Evolutionary conservation across 2,797 vertebrate genomes (phyloP).

Genomic region (Rhynchonycteris naso): DNA sequence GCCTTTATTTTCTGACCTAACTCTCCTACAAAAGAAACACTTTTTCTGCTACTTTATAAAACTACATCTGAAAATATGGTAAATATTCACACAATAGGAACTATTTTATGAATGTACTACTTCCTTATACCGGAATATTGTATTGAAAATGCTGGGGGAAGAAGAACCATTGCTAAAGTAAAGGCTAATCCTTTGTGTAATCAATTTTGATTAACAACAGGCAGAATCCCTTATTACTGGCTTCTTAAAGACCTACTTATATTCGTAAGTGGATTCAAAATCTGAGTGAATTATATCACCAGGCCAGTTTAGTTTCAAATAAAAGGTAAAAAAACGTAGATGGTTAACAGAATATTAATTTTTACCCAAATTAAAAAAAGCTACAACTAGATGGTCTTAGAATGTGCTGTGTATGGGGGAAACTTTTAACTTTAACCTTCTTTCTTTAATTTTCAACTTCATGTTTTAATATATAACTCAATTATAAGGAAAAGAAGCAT

Average conservation of each 20-base stretch:
- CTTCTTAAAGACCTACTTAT: constrained; percentile 44
- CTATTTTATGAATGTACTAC: not conserved
- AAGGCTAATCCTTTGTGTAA: not conserved
- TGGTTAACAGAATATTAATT: constrained; percentile 61
- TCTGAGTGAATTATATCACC: constrained; percentile 33
- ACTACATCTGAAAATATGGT: not conserved
- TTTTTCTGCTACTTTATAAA: constrained; percentile 20
- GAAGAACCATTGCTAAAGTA: not conserved
- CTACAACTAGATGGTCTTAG: constrained; percentile 33
- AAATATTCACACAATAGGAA: not conserved
- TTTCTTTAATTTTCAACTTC: constrained; percentile 24
- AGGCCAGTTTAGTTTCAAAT: constrained; percentile 30
- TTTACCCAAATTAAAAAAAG: constrained; percentile 72
- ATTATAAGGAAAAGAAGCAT: constrained; percentile 35
- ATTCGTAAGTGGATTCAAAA: constrained; percentile 44
- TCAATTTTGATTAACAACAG: not conserved
- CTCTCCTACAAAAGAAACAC: not conserved
- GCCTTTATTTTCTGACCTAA: constrained; percentile 32
- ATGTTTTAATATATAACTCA: constrained; percentile 55
- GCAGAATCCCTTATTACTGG: not conserved
- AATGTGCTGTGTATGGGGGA: constrained; percentile 48
- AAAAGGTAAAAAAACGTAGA: constrained; percentile 49
- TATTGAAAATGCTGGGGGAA: not conserved
- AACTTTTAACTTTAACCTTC: constrained; percentile 63
- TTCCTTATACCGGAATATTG: not conserved